A percentile compares a stretch with the other conserved stretches of the same genome.
Evolutionary conservation across 1,140 invertebrate genomes (phyloP).

Genomic region (Hestina assimilis): DNA sequence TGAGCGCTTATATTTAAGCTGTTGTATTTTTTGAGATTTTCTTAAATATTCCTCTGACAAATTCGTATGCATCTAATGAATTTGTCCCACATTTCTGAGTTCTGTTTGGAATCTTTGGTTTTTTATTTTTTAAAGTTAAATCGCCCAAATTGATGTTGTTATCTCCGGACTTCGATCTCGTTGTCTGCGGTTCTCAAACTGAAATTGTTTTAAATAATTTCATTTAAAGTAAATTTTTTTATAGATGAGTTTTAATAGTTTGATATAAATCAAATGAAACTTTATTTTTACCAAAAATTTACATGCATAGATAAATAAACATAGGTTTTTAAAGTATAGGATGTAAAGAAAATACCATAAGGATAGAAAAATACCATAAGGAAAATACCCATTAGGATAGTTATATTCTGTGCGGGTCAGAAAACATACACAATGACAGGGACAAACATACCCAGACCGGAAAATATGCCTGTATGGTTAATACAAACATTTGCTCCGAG

Average conservation of each 20-base stretch:
- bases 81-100: conserved; percentile 43
- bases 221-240: neutral
- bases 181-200: conserved; percentile 37
- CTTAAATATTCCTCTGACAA: conserved; percentile 42
- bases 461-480: no score
- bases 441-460: no score
- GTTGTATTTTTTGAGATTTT: conserved; percentile 19
- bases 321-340: no score
- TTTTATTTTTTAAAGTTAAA: conserved; percentile 47
- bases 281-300: no score
- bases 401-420: no score
- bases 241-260: neutral
- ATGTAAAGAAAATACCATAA: no score
- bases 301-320: no score
- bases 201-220: conserved; percentile 2
- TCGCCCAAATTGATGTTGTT: conserved; percentile 53
- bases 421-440: no score
- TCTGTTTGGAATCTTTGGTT: conserved; percentile 45
- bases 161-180: conserved; percentile 46
- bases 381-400: no score
- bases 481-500: no score
- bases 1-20: conserved; percentile 5
- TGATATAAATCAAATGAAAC: neutral
- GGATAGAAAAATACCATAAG: no score
- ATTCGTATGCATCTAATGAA: conserved; percentile 59